These are phyloP conservation scores for Lasioglossum leucozonium DNA, from an alignment of 2,888 invertebrate genomes.

Conservation along the genomic window DNA sequence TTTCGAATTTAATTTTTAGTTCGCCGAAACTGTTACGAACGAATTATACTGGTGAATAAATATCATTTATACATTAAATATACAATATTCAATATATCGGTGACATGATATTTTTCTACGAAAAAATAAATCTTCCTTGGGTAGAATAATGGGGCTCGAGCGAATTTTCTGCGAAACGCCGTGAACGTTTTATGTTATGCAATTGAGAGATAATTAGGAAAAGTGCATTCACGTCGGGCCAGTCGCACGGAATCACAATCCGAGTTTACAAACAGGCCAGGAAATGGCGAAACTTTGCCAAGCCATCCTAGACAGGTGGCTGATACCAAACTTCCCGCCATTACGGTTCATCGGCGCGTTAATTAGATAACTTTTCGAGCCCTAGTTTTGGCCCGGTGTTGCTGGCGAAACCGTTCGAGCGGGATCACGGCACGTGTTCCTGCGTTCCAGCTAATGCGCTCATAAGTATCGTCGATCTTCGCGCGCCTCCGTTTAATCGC, in stretches of 20 bases:
- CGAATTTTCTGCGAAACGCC: neutral
- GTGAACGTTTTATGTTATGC: neutral
- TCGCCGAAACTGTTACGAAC: neutral
- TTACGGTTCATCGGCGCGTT: slow-evolving; percentile 1
- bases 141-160: neutral
- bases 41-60: no score
- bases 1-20: neutral
- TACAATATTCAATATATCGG: neutral
- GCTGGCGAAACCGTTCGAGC: neutral
- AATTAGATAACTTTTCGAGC: neutral
- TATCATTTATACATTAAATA: no score
- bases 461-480: neutral
- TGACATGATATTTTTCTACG: neutral
- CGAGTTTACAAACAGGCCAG: neutral
- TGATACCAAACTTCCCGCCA: neutral
- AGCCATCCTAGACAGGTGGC: neutral
- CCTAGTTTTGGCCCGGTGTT: neutral
- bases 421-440: neutral
- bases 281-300: neutral
- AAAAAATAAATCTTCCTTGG: neutral
- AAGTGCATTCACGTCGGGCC: neutral
- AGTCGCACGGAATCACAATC: neutral
- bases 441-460: neutral
- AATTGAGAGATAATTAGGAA: neutral
- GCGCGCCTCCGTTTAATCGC: neutral